A percentile compares a stretch with the other conserved stretches of the same genome.
Conservation (phyloP, 2,797 vertebrate species). For the Anguilla marmorata region DNA sequence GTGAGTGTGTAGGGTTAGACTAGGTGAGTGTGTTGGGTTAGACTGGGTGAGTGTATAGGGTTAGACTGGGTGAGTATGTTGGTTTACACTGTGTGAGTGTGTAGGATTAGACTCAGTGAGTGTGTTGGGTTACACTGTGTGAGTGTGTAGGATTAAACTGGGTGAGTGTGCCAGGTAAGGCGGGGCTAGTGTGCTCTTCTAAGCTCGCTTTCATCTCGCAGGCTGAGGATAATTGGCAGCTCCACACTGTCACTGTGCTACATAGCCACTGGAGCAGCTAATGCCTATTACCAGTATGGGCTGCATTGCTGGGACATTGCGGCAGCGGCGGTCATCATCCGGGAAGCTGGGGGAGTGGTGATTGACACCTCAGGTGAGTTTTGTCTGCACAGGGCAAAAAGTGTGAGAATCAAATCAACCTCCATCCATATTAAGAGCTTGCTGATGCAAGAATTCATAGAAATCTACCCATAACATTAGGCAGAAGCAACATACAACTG, state of each 20-base stretch:
- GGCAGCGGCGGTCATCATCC: conserved; percentile 80
- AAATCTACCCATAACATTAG: not conserved
- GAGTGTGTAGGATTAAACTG: not conserved
- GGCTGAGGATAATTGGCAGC: conserved; percentile 83
- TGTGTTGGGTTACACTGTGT: not conserved
- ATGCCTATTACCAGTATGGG: conserved; percentile 84
- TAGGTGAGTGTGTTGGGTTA: not conserved
- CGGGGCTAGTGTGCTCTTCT: not conserved
- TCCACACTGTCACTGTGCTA: conserved; percentile 78
- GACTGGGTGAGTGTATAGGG: not conserved
- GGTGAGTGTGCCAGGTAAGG: not conserved
- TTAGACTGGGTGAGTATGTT: not conserved
- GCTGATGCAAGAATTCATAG: not conserved
- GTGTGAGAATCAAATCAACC: not conserved
- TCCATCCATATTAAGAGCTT: not conserved
- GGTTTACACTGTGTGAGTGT: not conserved
- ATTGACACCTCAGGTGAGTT: conserved; percentile 81
- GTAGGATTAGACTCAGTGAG: not conserved
- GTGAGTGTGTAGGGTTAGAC: too few relatives aligned
- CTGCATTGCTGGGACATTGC: conserved; percentile 86
- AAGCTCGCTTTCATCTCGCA: conserved; percentile 41
- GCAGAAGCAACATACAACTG: not conserved
- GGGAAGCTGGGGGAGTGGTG: conserved; percentile 80
- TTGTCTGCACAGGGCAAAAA: not conserved
- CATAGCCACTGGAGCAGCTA: conserved; percentile 75